Evolutionary conservation across 1,140 invertebrate species (phyloP).

Genomic region (Teleogryllus occipitalis): DNA sequence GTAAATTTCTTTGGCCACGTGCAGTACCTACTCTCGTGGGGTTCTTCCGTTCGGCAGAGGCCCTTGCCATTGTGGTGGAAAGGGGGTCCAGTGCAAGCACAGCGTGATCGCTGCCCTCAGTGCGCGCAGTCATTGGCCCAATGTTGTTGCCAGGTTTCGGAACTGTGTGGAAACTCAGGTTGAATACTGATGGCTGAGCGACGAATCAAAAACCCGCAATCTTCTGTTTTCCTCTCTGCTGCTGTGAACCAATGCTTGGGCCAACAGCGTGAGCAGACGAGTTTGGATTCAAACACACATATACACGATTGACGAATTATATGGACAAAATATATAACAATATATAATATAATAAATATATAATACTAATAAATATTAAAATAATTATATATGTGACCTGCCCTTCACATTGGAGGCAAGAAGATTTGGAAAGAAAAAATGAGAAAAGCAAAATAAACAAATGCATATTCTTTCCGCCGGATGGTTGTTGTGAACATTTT

Average conservation of each 20-base stretch:
- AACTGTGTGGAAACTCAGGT: slow-evolving; percentile 15
- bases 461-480: slow-evolving; percentile 12
- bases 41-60: neutral
- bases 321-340: slow-evolving; percentile 15
- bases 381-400: slow-evolving; percentile 16
- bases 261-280: neutral
- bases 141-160: slow-evolving; percentile 12
- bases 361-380: slow-evolving; percentile 8
- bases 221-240: slow-evolving; percentile 13
- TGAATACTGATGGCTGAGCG: neutral
- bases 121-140: neutral
- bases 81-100: neutral
- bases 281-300: slow-evolving; percentile 4
- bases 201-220: slow-evolving; percentile 7
- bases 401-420: slow-evolving; percentile 11
- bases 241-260: slow-evolving; percentile 8
- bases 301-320: slow-evolving; percentile 5
- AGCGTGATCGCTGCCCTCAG: neutral
- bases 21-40: too few relatives aligned
- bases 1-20: too few relatives aligned
- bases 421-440: slow-evolving; percentile 10
- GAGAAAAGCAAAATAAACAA: slow-evolving; percentile 6
- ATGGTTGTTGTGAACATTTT: slow-evolving; percentile 15
- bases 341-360: slow-evolving; percentile 12
- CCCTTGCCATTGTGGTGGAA: neutral